Evolutionary conservation across 2,888 invertebrate species (phyloP).

Genomic region (Agrochola litura): DNA sequence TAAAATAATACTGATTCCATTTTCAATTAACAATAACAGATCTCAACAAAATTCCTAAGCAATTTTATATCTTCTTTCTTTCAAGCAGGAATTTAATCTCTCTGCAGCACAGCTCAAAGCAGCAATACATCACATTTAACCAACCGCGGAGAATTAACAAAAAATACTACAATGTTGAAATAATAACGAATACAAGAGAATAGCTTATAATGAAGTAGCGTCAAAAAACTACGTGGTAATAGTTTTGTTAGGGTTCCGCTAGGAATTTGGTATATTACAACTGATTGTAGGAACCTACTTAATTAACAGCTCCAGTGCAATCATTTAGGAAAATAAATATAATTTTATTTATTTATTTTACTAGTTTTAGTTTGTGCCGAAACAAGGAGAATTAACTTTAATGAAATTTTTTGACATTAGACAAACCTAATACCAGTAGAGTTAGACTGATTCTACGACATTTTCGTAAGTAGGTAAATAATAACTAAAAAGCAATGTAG

Average conservation of each 20-base stretch:
- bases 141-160: constrained; percentile 71
- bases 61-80: background rate
- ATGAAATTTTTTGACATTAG: too few species aligned
- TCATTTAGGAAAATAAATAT: too few species aligned
- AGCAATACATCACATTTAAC: constrained; percentile 64
- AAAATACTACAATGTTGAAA: constrained; percentile 69
- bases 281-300: too few species aligned
- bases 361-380: too few species aligned
- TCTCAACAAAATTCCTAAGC: background rate
- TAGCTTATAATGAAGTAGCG: constrained; percentile 78
- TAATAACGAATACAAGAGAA: constrained; percentile 74
- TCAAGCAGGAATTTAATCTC: constrained; percentile 5
- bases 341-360: too few species aligned
- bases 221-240: constrained; percentile 66
- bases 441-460: too few species aligned
- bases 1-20: background rate
- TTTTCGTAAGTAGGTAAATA: too few species aligned
- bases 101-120: background rate
- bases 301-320: too few species aligned
- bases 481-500: too few species aligned
- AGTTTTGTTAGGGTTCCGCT: constrained; percentile 69
- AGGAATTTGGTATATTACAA: background rate
- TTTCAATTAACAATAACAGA: background rate
- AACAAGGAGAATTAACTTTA: too few species aligned
- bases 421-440: too few species aligned